Evolutionary conservation across 2,888 invertebrate genomes (phyloP).

Genomic region (Cephonodes hylas): DNA sequence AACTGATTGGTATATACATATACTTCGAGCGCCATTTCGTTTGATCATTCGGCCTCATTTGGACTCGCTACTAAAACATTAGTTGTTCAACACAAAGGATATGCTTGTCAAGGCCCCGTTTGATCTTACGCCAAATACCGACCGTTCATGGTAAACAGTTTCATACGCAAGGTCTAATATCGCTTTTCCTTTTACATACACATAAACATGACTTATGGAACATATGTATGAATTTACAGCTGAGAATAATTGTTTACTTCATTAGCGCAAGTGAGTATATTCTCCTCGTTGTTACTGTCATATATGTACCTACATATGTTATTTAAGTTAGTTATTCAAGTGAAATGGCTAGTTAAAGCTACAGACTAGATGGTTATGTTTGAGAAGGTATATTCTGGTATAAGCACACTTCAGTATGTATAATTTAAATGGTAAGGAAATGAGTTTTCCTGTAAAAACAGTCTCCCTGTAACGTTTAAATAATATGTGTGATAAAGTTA

Average conservation of each 20-base stretch:
- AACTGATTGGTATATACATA: background rate
- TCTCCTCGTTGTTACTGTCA: background rate
- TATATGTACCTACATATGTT: background rate
- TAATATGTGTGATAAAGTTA: too few species aligned
- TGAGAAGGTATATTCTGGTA: too few species aligned
- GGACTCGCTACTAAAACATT: background rate
- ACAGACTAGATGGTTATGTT: too few species aligned
- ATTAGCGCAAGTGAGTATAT: background rate
- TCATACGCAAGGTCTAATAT: background rate
- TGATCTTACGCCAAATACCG: conserved; percentile 34
- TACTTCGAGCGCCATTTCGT: background rate
- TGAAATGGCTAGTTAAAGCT: too few species aligned
- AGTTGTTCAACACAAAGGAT: background rate
- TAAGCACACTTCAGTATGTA: too few species aligned
- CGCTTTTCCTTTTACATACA: background rate
- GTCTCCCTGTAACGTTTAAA: too few species aligned
- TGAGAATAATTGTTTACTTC: background rate
- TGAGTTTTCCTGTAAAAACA: too few species aligned
- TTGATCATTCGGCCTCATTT: background rate
- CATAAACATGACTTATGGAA: background rate
- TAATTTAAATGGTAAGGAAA: too few species aligned
- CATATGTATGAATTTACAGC: background rate
- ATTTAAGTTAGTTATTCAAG: too few species aligned
- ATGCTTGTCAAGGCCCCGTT: conserved; percentile 27
- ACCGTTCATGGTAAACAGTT: background rate